Percentiles rank a stretch among this genome's conserved stretches.
Evolutionary conservation across 2,113 vertebrate species (phyloP).

Genomic region (Merops nubicus): DNA sequence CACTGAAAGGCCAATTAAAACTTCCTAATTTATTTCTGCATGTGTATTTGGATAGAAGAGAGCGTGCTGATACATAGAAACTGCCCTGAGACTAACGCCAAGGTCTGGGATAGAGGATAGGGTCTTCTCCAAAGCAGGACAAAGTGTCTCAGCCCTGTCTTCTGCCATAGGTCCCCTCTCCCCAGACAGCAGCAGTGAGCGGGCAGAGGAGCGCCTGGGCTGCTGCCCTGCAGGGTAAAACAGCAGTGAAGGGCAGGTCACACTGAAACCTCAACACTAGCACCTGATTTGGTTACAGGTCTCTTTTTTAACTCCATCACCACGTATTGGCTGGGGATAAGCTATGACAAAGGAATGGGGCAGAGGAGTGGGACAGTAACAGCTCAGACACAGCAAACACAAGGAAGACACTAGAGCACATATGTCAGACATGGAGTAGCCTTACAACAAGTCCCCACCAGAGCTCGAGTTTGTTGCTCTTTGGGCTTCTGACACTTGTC

Average conservation of each 20-base stretch:
- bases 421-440: neutral
- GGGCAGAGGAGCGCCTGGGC: neutral
- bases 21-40: neutral
- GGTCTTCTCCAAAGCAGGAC: neutral
- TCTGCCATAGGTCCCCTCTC: fast-evolving
- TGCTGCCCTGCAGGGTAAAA: neutral
- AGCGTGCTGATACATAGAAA: neutral
- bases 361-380: neutral
- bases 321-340: neutral
- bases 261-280: neutral
- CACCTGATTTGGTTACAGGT: neutral
- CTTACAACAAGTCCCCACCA: neutral
- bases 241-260: neutral
- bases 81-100: neutral
- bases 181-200: fast-evolving
- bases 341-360: neutral
- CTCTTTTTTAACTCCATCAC: neutral
- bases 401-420: fast-evolving
- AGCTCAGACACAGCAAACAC: fast-evolving
- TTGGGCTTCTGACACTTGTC: neutral
- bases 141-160: neutral
- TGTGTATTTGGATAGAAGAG: neutral
- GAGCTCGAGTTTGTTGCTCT: neutral
- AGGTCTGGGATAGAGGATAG: neutral
- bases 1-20: neutral